Base-by-base conservation (phyloP, 2,113 vertebrate genomes). In the Spheniscus mendiculus region DNA sequence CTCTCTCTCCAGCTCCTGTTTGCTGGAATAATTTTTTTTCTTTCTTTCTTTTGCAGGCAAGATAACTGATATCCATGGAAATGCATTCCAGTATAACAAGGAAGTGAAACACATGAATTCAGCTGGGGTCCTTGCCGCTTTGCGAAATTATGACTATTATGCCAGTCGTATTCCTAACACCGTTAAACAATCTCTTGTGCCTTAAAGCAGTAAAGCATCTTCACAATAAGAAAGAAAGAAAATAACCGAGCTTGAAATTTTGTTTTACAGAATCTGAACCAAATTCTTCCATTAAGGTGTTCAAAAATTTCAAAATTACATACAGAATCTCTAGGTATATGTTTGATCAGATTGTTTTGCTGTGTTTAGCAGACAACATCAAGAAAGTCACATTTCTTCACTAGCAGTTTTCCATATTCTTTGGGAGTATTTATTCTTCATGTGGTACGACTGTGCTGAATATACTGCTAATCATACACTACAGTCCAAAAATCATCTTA, bases 21-120 rank as follows among this genome's bases (percentile, higher is more conserved):
- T 95, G 30, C 40, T 93, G 25, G 12, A 95, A 59, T 62, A 7
- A 7, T 38, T n/a, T 17, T 58, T 44, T 42, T 26, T 32, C n/a
- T n/a, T 26, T 34, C 11, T 23, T 74, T 53, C 49, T 65, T 82
- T 91, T 88, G 0, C 90, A 99, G 99, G 99, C 63, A 99, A 98
- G 94, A 97, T 99, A 95, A 99, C 99, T 3, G 99, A 99, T 94
- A 98, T 99, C 94, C 98, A 98, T 87, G 99, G 99, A 20, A 99
- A 99, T 55, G 56, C 98, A 17, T 99, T 99, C 92, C 71, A 97
- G 55, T 99, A 99, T 50, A 95, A 99, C 42, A 99, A 99, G 61
- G 98, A 99, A 5, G 99, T 99, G 59, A 99, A 99, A 92, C 99
- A 99, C 96, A 99, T 99, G 99, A 99, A 99, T 96, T 99, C 99